phyloP scores from a whole-genome alignment of 2,113 vertebrate species.

The Eudyptes chrysolophus region DNA sequence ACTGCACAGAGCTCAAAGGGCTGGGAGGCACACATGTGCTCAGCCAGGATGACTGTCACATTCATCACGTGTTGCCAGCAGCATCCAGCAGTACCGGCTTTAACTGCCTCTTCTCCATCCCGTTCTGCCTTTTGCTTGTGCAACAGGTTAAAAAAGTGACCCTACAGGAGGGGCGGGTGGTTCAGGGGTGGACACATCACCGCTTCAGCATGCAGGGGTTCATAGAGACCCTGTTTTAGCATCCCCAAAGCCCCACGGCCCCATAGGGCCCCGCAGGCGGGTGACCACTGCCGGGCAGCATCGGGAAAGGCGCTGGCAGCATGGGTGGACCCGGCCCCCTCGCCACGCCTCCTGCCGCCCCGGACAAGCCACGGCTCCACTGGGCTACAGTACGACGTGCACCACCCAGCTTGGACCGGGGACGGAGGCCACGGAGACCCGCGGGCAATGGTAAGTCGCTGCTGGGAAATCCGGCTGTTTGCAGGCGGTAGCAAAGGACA shows the following conservation, averaged over 20 bases:
- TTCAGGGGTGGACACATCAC: rapidly evolving
- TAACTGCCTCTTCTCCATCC: not conserved
- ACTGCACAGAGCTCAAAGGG: not conserved
- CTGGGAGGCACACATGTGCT: rapidly evolving
- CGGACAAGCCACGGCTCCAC: not conserved
- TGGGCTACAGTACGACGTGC: not conserved
- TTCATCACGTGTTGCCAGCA: not conserved
- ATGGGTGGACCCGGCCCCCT: not conserved
- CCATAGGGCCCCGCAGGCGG: rapidly evolving
- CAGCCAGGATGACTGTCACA: not conserved
- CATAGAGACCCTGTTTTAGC: rapidly evolving
- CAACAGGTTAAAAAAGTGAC: not conserved
- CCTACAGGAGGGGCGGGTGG: rapidly evolving
- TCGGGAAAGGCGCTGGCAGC: not conserved
- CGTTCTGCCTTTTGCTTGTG: not conserved
- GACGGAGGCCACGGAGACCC: not conserved
- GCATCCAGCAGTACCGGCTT: rapidly evolving
- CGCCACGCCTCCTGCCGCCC: constrained; percentile 16
- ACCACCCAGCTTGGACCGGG: not conserved
- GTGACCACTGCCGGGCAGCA: not conserved
- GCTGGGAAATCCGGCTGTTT: not conserved
- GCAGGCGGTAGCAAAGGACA: rapidly evolving
- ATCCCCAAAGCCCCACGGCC: rapidly evolving
- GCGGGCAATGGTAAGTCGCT: constrained; percentile 28
- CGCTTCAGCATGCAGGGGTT: rapidly evolving